Base-by-base conservation (phyloP, 2,113 vertebrate genomes). In the Carassius gibelio region DNA sequence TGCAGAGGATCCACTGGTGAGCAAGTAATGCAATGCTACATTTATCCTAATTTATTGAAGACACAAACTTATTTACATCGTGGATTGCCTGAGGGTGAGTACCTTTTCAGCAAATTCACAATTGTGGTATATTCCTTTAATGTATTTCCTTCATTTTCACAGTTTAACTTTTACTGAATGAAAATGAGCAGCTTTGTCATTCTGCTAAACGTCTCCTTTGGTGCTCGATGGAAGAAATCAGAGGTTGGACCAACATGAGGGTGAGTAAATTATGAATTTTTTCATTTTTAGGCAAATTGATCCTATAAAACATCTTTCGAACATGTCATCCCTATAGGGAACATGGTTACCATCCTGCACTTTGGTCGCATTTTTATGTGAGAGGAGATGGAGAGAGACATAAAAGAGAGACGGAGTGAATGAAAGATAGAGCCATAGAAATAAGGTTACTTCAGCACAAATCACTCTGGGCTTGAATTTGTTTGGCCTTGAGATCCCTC, bases 401-500 rank as follows among this genome's bases (percentile, higher is more conserved):
- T 68, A 68, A 72, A 72, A 48, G 68, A 68, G 72, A 57, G 64
- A 69, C 11, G 34, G 30, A 69, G 52, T 61, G 23, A 17, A 34
- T 81, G 62, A 71, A 57, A 42, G 57, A 75, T 57, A 36, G 77
- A 85, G 55, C 38, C 17, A 81, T 85, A 79, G 72, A 72, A 81
- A 45, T 17, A 75, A 62, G 84, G 84, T 61, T 52, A 80, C 84
- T 78, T 85, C 69, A 23, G 69, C 78, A 81, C 78, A 81, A 75
- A 81, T 86, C 42, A 75, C 78, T 30, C 45, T 64, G 77, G 15
- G 52, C 68, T 81, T 21, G 34, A 55, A 52, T 52, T 50, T 66
- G 66, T 75, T 75, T 66, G 84, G 84, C 84, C 78, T 86, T 86
- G 78, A 52, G 84, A 81, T 81, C 17, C 69, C 7, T 17, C 8